These are phyloP conservation scores for Eilema sororculum DNA, from an alignment of 2,888 invertebrate genomes.

Conservation along the genomic window DNA sequence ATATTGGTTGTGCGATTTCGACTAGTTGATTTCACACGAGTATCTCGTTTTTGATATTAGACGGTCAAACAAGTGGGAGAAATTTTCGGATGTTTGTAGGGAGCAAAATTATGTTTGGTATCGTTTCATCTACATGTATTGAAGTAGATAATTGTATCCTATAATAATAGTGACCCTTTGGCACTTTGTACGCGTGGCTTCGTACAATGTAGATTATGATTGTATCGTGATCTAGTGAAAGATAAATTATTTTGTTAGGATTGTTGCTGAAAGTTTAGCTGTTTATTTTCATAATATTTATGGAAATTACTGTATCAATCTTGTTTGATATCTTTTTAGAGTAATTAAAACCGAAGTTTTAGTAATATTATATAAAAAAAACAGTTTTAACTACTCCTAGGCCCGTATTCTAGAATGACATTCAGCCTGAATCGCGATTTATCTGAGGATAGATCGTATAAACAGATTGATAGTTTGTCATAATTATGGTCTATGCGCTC, in stretches of 20 bases:
- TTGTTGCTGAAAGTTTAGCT: background rate
- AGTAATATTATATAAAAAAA: no score
- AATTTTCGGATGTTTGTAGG: slow-evolving; percentile 59
- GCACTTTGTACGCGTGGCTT: slow-evolving; percentile 11
- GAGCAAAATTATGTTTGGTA: slow-evolving; percentile 52
- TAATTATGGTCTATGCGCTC: no score
- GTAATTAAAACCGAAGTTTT: background rate
- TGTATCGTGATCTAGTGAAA: background rate
- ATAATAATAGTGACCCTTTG: slow-evolving; percentile 26
- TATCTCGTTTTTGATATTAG: slow-evolving; percentile 68
- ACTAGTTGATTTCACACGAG: slow-evolving; percentile 72
- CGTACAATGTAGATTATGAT: background rate
- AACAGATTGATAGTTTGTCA: no score
- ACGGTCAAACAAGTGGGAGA: slow-evolving; percentile 63
- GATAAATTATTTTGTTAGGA: background rate
- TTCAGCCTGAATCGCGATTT: no score
- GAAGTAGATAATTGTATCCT: slow-evolving; percentile 21
- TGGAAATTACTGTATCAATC: background rate
- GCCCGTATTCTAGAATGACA: no score
- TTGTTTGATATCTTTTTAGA: background rate
- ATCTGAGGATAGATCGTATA: no score
- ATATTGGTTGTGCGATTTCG: slow-evolving; percentile 39
- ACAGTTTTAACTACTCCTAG: no score
- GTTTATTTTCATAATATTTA: background rate
- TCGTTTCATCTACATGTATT: slow-evolving; percentile 14